Evolutionary conservation across 2,797 vertebrate genomes (phyloP).

Genomic region (Oreortyx pictus): DNA sequence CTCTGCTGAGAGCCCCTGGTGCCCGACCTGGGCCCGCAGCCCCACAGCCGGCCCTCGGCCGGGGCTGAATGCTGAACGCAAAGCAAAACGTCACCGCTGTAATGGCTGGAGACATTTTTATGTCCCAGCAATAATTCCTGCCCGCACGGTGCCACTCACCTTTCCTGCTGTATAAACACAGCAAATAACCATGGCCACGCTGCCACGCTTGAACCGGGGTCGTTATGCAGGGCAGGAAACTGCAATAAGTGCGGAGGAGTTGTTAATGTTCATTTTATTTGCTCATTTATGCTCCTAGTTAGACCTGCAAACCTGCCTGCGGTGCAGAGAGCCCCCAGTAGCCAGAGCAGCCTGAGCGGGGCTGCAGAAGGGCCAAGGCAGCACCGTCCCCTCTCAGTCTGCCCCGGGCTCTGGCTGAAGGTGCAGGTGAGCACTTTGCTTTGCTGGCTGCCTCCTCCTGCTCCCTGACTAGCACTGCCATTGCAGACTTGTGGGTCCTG

Average conservation of each 20-base stretch:
- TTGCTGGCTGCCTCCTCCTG: background rate
- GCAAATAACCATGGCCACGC: background rate
- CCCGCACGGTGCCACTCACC: rapidly evolving
- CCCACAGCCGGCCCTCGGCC: background rate
- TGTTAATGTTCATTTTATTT: background rate
- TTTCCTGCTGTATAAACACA: background rate
- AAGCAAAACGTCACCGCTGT: background rate
- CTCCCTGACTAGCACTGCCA: too few relatives aligned
- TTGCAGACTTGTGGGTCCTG: too few relatives aligned
- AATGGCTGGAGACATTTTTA: background rate
- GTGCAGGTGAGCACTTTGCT: background rate
- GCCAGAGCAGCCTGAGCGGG: rapidly evolving
- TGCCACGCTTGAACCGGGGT: rapidly evolving
- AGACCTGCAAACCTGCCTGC: background rate
- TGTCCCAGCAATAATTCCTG: background rate
- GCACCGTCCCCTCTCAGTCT: background rate
- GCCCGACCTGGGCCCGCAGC: background rate
- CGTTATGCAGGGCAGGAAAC: background rate
- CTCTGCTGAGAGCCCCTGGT: rapidly evolving
- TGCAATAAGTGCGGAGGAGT: background rate
- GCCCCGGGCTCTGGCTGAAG: background rate
- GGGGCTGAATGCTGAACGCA: background rate
- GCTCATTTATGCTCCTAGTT: background rate
- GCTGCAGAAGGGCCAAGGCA: background rate
- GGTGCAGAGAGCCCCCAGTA: rapidly evolving